Conservation (phyloP, 2,888 invertebrate genomes). For the Acanthoscelides obtectus region DNA sequence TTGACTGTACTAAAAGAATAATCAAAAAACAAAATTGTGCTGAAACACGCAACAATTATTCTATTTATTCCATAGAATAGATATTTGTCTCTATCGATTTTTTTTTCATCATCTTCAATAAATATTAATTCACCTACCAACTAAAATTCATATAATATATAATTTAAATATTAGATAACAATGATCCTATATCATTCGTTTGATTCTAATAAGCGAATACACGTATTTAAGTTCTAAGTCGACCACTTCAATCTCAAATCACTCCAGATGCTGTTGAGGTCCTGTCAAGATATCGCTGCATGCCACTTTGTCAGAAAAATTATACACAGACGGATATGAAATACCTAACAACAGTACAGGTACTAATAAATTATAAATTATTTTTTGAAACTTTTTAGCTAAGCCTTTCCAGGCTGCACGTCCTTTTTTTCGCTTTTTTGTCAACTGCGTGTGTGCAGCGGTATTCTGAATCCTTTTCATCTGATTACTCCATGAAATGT, state of each 20-base stretch:
- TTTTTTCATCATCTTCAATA: slow-evolving; percentile 30
- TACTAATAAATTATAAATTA: no score
- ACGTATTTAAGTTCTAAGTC: slow-evolving; percentile 18
- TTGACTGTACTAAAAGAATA: neutral
- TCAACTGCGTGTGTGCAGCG: no score
- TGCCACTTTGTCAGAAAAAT: no score
- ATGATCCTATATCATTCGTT: slow-evolving; percentile 43
- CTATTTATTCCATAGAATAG: slow-evolving; percentile 29
- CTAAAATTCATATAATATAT: slow-evolving; percentile 32
- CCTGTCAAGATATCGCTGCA: neutral
- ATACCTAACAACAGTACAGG: no score
- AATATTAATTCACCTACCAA: slow-evolving; percentile 40
- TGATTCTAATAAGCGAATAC: slow-evolving; percentile 47
- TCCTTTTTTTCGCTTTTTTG: no score
- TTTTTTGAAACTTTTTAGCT: no score
- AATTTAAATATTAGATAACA: slow-evolving; percentile 47
- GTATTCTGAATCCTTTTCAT: no score
- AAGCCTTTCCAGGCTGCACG: no score
- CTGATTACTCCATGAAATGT: no score
- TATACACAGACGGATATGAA: no score
- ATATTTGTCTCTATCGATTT: slow-evolving; percentile 33
- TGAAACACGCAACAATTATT: slow-evolving; percentile 41
- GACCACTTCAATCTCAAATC: neutral
- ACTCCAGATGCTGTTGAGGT: neutral
- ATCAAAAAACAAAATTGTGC: slow-evolving; percentile 32